Percentiles rank a stretch among this genome's conserved stretches.
Evolutionary conservation across 2,113 vertebrate species (phyloP).

Genomic region (Oreochromis aureus): DNA sequence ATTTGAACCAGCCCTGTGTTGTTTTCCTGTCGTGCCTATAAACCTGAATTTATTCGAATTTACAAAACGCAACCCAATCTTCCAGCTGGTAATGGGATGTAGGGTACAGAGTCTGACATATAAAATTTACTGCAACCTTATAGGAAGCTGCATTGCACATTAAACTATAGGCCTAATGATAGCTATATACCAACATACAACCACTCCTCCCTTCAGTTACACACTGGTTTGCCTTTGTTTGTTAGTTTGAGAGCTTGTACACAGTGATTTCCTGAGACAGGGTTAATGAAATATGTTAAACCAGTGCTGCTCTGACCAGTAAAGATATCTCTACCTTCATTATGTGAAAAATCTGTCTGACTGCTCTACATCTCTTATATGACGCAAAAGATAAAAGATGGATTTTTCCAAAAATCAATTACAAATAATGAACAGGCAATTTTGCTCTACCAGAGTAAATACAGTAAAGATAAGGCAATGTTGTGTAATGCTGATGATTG

Average conservation of each 20-base stretch:
- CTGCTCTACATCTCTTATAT: neutral
- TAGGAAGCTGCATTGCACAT: neutral
- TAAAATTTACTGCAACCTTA: neutral
- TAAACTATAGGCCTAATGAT: neutral
- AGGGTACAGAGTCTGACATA: neutral
- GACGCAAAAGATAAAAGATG: neutral
- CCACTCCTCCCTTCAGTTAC: neutral
- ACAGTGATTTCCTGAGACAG: neutral
- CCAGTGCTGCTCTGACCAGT: neutral
- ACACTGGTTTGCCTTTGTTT: neutral
- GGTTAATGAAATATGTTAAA: neutral
- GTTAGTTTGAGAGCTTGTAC: neutral
- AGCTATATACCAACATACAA: neutral
- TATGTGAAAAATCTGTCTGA: neutral
- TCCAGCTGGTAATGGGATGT: neutral
- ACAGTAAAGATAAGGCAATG: neutral
- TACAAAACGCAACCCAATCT: neutral
- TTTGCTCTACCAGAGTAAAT: neutral
- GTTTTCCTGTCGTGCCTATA: neutral
- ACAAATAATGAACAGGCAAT: neutral
- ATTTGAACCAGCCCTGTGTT: neutral
- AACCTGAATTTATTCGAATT: neutral
- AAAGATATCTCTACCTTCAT: neutral
- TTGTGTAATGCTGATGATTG: neutral
- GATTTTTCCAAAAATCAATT: neutral